These are phyloP conservation scores for Uloborus diversus DNA, from an alignment of 1,140 invertebrate genomes.

Conservation along the genomic window DNA sequence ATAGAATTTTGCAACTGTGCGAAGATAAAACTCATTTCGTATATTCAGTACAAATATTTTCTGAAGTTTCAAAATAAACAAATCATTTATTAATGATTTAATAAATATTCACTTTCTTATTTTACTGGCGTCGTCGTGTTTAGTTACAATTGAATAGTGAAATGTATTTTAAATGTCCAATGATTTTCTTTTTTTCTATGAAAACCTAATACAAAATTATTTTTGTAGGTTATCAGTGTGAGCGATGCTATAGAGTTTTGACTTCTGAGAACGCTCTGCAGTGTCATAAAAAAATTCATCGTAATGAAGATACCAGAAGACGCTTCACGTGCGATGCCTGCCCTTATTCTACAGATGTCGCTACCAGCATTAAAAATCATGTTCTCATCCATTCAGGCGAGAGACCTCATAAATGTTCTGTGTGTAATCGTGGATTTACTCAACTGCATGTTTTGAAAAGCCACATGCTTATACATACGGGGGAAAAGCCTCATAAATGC, in stretches of 20 bases:
- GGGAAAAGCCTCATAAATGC: conserved; percentile 79
- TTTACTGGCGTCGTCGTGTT: too few species aligned
- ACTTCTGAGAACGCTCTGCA: neutral
- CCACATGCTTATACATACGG: conserved; percentile 80
- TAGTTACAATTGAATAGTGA: too few species aligned
- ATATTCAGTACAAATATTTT: too few species aligned
- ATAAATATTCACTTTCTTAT: too few species aligned
- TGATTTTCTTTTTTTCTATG: too few species aligned
- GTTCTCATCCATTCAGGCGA: conserved; percentile 83
- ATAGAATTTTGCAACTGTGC: too few species aligned
- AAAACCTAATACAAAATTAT: too few species aligned
- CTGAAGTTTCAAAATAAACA: too few species aligned
- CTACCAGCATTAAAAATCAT: conserved; percentile 82
- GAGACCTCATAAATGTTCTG: conserved; percentile 87
- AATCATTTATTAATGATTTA: too few species aligned
- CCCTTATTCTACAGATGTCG: neutral
- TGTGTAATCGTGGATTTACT: conserved; percentile 91
- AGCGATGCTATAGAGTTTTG: neutral
- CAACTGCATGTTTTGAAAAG: conserved; percentile 69
- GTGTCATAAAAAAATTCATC: neutral
- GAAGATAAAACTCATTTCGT: too few species aligned
- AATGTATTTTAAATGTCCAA: too few species aligned
- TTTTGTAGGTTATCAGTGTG: neutral
- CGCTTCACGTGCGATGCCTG: neutral
- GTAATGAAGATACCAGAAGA: neutral